Percentiles rank a stretch among this genome's conserved stretches.
Evolutionary conservation across 2,113 vertebrate genomes (phyloP).

Genomic region (Onychostruthus taczanowskii): DNA sequence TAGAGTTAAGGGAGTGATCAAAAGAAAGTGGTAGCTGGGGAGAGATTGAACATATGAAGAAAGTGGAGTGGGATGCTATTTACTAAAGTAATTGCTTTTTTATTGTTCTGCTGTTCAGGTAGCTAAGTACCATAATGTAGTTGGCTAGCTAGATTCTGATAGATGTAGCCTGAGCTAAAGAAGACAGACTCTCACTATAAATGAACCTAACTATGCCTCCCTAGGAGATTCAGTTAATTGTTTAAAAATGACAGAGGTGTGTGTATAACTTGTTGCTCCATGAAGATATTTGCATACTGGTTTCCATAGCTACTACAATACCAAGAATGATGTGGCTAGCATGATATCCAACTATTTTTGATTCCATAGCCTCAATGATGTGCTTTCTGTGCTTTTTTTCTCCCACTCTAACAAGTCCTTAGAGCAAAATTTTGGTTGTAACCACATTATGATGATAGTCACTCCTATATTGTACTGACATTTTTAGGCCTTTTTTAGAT

Average conservation of each 20-base stretch:
- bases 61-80: neutral
- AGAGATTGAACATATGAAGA: neutral
- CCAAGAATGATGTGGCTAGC: neutral
- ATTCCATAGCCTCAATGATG: neutral
- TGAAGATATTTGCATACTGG: neutral
- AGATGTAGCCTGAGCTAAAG: neutral
- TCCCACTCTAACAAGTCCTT: neutral
- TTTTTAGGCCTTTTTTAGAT: neutral
- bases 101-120: neutral
- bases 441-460: neutral
- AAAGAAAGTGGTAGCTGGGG: neutral
- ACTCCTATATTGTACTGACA: neutral
- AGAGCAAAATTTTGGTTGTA: neutral
- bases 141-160: neutral
- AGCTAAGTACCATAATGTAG: neutral
- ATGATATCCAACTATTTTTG: neutral
- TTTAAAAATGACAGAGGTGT: neutral
- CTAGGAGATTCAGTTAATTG: neutral
- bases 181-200: neutral
- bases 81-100: neutral
- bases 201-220: neutral
- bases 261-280: neutral
- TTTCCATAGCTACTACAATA: neutral
- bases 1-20: neutral
- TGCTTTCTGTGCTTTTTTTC: neutral